Conservation (phyloP, 1,140 invertebrate species). For the Helicoverpa zea region DNA sequence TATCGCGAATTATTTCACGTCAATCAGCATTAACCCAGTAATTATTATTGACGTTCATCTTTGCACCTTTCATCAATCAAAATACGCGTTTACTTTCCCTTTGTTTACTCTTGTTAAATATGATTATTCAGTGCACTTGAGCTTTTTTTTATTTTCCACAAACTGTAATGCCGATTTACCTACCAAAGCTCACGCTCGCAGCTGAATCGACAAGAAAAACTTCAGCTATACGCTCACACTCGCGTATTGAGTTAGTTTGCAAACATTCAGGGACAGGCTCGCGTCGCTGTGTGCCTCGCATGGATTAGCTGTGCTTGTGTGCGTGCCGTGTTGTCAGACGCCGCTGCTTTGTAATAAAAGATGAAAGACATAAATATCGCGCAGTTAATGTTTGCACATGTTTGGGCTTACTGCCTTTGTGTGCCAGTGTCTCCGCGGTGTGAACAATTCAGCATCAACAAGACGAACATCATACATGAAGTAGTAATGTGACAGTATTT, state of each 20-base stretch:
- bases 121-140: too few species aligned
- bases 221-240: not conserved
- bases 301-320: not conserved
- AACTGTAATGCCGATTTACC: not conserved
- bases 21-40: too few species aligned
- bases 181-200: not conserved
- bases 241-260: not conserved
- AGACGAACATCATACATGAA: too few species aligned
- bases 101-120: too few species aligned
- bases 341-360: conserved; percentile 5
- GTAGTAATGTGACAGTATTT: too few species aligned
- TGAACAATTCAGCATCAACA: not conserved
- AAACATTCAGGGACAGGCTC: not conserved
- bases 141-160: not conserved
- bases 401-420: not conserved
- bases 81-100: too few species aligned
- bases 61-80: too few species aligned
- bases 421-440: not conserved
- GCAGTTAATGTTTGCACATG: not conserved
- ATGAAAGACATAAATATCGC: conserved; percentile 18
- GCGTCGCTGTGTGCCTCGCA: not conserved
- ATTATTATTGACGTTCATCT: too few species aligned
- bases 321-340: not conserved
- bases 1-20: too few species aligned
- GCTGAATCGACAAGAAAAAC: not conserved